These are phyloP conservation scores for Aix galericulata DNA, from an alignment of 2,113 vertebrate species.

Conservation along the genomic window DNA sequence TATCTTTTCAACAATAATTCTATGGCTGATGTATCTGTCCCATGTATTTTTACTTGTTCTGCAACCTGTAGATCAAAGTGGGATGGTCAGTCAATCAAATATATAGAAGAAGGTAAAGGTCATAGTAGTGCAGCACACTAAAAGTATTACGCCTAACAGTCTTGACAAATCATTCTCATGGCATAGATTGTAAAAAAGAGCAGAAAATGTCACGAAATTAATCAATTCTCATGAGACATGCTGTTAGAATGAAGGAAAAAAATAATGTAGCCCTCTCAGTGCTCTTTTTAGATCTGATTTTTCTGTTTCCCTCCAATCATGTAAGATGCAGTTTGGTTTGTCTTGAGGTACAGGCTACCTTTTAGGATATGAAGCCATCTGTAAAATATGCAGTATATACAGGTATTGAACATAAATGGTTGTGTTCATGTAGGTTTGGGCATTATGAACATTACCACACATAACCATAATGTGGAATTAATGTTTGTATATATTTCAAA, in stretches of 20 bases:
- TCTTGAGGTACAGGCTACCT: not conserved
- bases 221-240: conserved; percentile 22
- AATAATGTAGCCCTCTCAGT: not conserved
- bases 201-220: conserved; percentile 70
- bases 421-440: not conserved
- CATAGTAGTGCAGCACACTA: conserved; percentile 24
- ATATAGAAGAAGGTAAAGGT: conserved; percentile 43
- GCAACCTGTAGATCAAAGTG: not conserved
- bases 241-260: not conserved
- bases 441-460: not conserved
- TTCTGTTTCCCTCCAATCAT: not conserved
- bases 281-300: not conserved
- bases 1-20: not conserved
- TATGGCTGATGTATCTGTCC: not conserved
- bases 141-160: conserved; percentile 48
- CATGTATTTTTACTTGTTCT: not conserved
- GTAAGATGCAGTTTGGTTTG: not conserved
- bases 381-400: not conserved
- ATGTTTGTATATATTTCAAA: not conserved
- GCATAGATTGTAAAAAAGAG: conserved; percentile 53
- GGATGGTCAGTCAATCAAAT: conserved; percentile 48
- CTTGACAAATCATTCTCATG: conserved; percentile 66
- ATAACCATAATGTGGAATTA: not conserved
- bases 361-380: not conserved
- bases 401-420: not conserved